Base-by-base conservation (phyloP, 2,113 vertebrate species). In the Aphelocoma coerulescens region DNA sequence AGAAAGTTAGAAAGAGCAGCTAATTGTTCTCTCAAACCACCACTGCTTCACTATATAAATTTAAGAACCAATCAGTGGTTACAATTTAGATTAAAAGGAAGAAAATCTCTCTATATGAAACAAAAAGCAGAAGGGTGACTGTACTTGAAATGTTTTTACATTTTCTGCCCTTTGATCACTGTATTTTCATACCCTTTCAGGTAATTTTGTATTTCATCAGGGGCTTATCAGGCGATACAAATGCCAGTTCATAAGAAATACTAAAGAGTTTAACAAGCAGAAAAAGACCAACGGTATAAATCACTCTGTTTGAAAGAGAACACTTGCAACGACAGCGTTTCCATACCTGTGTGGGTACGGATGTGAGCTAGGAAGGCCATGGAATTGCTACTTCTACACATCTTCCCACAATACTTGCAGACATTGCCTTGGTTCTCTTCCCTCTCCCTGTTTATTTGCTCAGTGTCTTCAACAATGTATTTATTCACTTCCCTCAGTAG, bases 341-440 rank as follows among this genome's bases (percentile, higher is more conserved):
- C 96, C 98, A 15, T 99, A 99, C 99, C 99, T 94, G 99, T 99
- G 59, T 99, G 99, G 16, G 99, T 99, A 91, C 99, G 99, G 52
- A 99, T 98, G 95, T 99, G 99, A 18, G 99, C 99, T 73, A 99
- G 98, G 93, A 99, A 99, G 16, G 99, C 99, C 99, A 99, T 99
- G 84, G 99, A 99, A 96, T 99, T 99, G 98, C 99, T 99, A 96
- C 99, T 99, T 96, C 99, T 99, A 96, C 99, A 99, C 97, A 99
- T 98, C 98, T 99, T 99, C 83, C 99, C 99, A 32, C 99, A 99
- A 63, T 99, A 99, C 96, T 99, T 99, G 97, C 99, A 99, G 74
- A 99, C 98, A 3, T 98, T 99, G 79, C 99, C 99, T 97, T 99
- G 98, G 95, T 99, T 99, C 96, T 99, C 99, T 97, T 99, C 98